Conservation (phyloP, 2,113 vertebrate species). For the Mustela nigripes region DNA sequence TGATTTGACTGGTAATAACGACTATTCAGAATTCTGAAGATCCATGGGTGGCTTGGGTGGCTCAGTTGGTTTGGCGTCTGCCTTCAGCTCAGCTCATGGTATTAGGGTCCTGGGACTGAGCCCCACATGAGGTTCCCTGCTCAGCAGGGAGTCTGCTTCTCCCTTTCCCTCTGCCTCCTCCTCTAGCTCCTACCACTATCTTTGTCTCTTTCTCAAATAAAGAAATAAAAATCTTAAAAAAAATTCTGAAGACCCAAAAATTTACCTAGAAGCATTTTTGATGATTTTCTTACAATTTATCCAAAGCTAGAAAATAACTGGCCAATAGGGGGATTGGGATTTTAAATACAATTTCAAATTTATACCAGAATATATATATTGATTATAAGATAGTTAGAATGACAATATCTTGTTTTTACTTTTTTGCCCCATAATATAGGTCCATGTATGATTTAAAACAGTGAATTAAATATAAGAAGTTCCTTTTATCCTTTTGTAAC, state of each 20-base stretch:
- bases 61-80: neutral
- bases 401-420: neutral
- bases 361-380: neutral
- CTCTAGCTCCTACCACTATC: too few species aligned
- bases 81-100: neutral
- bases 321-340: neutral
- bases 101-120: neutral
- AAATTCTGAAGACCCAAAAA: neutral
- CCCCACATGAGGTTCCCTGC: neutral
- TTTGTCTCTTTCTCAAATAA: too few species aligned
- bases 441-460: neutral
- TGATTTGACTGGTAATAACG: neutral
- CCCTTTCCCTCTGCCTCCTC: neutral
- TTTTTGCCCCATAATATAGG: neutral
- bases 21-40: neutral
- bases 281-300: conserved; percentile 18
- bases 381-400: neutral
- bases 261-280: neutral
- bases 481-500: neutral
- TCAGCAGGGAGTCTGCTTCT: neutral
- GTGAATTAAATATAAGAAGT: neutral
- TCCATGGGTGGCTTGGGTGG: neutral
- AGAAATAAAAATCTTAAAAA: neutral
- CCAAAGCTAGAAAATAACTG: neutral
- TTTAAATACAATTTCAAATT: conserved; percentile 35